These are phyloP conservation scores for Paedocypris sp. DNA, from an alignment of 2,113 vertebrate genomes.

Conservation along the genomic window DNA sequence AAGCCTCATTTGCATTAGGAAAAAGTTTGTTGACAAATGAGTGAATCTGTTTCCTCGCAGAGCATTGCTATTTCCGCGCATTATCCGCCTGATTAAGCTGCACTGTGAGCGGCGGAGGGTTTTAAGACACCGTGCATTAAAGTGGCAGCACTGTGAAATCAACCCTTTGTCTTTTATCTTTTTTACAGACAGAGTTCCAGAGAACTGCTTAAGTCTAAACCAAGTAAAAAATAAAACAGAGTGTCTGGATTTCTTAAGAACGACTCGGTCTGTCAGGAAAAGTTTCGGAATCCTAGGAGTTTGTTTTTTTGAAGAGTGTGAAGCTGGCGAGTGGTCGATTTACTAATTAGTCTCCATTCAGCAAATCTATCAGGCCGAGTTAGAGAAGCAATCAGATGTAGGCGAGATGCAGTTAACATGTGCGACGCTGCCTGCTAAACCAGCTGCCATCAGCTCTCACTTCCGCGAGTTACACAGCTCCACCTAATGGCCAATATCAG, in stretches of 20 bases:
- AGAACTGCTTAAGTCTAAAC: background rate
- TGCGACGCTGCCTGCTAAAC: background rate
- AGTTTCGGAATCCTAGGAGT: background rate
- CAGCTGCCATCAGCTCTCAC: background rate
- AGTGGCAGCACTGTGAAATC: background rate
- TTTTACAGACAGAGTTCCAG: background rate
- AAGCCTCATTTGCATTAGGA: no score
- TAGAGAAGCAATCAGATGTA: conserved; percentile 37
- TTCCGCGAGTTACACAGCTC: conserved; percentile 30
- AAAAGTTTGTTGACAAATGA: background rate
- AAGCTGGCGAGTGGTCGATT: background rate
- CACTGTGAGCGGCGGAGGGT: background rate
- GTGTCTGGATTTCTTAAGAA: background rate
- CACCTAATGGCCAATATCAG: conserved; percentile 30
- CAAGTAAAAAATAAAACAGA: background rate
- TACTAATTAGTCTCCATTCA: conserved; percentile 27
- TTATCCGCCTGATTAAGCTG: background rate
- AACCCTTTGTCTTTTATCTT: background rate
- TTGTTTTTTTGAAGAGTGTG: conserved; percentile 19
- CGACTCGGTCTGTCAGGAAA: background rate
- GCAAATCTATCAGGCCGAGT: conserved; percentile 44
- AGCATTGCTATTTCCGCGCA: background rate
- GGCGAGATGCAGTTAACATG: conserved; percentile 22
- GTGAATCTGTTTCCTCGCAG: background rate
- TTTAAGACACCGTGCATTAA: background rate